phyloP scores from a whole-genome alignment of 2,797 vertebrate genomes.

The Anas flavirostris region DNA sequence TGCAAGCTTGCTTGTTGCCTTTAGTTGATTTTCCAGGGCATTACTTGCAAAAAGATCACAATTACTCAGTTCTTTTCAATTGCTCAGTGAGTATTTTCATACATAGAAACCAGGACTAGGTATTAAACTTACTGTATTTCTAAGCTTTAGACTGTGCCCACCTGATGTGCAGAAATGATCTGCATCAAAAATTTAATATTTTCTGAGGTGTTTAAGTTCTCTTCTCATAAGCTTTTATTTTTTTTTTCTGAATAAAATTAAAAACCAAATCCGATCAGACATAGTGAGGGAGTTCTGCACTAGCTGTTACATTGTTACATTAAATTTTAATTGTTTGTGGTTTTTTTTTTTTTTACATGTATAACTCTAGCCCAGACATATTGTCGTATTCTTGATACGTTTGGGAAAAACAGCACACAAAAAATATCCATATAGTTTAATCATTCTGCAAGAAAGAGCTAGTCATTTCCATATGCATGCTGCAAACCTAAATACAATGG shows the following conservation, averaged over 20 bases:
- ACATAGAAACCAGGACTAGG: background rate
- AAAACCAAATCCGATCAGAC: background rate
- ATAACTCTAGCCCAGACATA: background rate
- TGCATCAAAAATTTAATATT: background rate
- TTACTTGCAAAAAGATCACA: conserved; percentile 27
- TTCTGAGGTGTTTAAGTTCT: background rate
- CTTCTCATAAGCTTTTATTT: background rate
- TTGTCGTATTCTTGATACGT: background rate
- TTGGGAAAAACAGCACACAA: background rate
- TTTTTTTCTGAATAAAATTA: background rate
- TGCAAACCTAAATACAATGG: background rate
- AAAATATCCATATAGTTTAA: background rate
- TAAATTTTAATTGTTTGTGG: background rate
- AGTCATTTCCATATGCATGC: background rate
- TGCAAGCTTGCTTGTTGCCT: conserved; percentile 41
- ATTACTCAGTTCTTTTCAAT: conserved; percentile 29
- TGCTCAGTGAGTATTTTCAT: background rate
- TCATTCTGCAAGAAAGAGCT: background rate
- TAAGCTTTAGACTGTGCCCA: background rate
- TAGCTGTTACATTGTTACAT: background rate
- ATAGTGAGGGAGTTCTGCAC: accelerated
- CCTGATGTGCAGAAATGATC: background rate
- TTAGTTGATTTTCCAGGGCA: conserved; percentile 28
- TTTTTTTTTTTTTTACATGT: background rate
- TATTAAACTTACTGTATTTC: background rate